These are phyloP conservation scores for Lochmaea crataegi DNA, from an alignment of 2,888 invertebrate species.

Conservation along the genomic window DNA sequence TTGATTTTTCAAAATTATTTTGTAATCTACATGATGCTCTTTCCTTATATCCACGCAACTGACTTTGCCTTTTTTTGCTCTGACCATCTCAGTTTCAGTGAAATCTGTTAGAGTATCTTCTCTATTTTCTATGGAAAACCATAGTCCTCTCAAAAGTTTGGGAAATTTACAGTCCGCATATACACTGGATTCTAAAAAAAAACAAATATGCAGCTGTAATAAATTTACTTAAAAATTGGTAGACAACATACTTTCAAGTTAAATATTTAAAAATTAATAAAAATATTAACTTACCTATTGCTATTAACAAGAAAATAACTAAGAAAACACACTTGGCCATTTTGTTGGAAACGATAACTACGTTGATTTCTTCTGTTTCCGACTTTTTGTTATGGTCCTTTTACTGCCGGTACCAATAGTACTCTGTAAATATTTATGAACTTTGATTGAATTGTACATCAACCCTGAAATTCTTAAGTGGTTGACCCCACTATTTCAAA, in stretches of 20 bases:
- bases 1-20: slow-evolving; percentile 80
- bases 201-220: not conserved
- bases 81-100: slow-evolving; percentile 82
- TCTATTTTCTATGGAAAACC: slow-evolving; percentile 93
- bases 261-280: not conserved
- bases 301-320: not conserved
- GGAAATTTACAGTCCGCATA: slow-evolving; percentile 76
- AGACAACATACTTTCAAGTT: not conserved
- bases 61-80: slow-evolving; percentile 67
- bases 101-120: slow-evolving; percentile 85
- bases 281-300: slow-evolving; percentile 10
- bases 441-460: slow-evolving; percentile 14
- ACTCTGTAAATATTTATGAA: slow-evolving; percentile 10
- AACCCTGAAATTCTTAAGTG: slow-evolving; percentile 6
- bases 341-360: not conserved
- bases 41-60: slow-evolving; percentile 78
- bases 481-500: slow-evolving; percentile 7
- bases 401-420: not conserved
- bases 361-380: not conserved
- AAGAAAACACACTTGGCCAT: not conserved
- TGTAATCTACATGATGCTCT: slow-evolving; percentile 83
- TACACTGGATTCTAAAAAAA: not conserved
- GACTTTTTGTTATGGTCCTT: not conserved
- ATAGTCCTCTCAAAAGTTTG: slow-evolving; percentile 81
- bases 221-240: not conserved